Evolutionary conservation across 2,888 invertebrate genomes (phyloP).

Genomic region (Oscheius sp.): DNA sequence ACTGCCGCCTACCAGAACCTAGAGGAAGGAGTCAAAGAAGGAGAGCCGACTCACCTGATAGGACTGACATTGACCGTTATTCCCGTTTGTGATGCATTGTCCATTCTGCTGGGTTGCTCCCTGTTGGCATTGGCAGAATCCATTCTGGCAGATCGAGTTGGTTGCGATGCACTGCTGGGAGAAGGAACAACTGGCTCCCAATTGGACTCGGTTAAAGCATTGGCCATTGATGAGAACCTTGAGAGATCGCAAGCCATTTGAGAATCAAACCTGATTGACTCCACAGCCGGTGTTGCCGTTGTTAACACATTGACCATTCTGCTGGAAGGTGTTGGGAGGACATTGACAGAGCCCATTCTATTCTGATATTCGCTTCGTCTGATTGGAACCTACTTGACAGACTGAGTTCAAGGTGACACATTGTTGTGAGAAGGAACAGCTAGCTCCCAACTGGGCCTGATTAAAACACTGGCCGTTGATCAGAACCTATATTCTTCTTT

Average conservation of each 20-base stretch:
- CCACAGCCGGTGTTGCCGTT: background rate
- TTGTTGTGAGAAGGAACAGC: constrained; percentile 49
- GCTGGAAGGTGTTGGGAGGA: background rate
- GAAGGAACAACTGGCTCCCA: background rate
- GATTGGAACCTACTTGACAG: too few species aligned
- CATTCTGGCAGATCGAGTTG: background rate
- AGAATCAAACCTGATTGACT: constrained; percentile 22
- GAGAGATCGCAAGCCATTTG: too few species aligned
- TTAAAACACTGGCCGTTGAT: constrained; percentile 55
- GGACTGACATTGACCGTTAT: background rate
- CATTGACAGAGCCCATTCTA: constrained; percentile 18
- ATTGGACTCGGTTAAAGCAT: background rate
- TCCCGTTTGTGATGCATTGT: background rate
- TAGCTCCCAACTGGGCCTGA: too few species aligned
- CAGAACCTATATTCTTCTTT: constrained; percentile 22
- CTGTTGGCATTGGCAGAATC: background rate
- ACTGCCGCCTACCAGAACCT: background rate
- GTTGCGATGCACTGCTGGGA: background rate
- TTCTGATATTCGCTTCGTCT: too few species aligned
- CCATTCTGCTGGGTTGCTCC: background rate
- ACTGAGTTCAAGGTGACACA: constrained; percentile 38
- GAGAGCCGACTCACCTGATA: constrained; percentile 10
- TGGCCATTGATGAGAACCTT: constrained; percentile 16
- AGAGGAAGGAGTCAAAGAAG: background rate
- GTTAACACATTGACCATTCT: background rate